These are phyloP conservation scores for Pseudomyrmex sp. DNA, from an alignment of 1,140 invertebrate genomes.

Conservation along the genomic window DNA sequence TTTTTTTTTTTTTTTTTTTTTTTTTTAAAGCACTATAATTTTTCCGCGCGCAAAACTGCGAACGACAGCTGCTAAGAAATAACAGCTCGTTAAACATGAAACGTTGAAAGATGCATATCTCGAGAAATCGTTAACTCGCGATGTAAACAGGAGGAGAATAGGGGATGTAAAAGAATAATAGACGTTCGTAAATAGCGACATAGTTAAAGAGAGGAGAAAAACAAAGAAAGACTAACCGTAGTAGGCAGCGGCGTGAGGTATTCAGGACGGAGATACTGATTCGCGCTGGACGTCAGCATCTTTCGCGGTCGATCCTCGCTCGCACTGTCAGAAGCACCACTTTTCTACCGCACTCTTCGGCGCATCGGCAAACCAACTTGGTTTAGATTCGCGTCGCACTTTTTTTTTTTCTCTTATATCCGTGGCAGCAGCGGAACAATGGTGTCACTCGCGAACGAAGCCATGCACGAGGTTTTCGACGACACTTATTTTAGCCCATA, in stretches of 20 bases:
- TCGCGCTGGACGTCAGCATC: conserved; percentile 93
- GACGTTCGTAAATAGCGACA: conserved; percentile 23
- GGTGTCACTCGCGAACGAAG: conserved; percentile 42
- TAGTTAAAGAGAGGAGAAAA: neutral
- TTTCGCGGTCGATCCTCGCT: conserved; percentile 63
- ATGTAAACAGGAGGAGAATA: conserved; percentile 11
- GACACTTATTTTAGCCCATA: conserved; percentile 4
- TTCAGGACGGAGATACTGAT: conserved; percentile 96
- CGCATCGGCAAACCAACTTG: conserved; percentile 38
- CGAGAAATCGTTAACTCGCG: conserved; percentile 39
- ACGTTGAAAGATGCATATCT: conserved; percentile 19
- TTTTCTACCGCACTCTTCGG: conserved; percentile 51
- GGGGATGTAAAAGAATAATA: conserved; percentile 22
- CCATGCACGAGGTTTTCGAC: conserved; percentile 53
- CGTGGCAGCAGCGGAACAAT: conserved; percentile 30
- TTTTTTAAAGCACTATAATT: neutral
- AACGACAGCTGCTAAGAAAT: conserved; percentile 1
- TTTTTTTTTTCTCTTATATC: conserved; percentile 35
- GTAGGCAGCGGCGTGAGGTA: conserved; percentile 95
- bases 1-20: neutral
- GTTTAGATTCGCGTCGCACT: conserved; percentile 46
- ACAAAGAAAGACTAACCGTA: conserved; percentile 88
- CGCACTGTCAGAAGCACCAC: conserved; percentile 49
- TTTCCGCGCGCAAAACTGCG: neutral
- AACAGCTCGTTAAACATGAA: conserved; percentile 28